Base-by-base conservation (phyloP, 1,140 invertebrate genomes). In the Callitettix versicolor region DNA sequence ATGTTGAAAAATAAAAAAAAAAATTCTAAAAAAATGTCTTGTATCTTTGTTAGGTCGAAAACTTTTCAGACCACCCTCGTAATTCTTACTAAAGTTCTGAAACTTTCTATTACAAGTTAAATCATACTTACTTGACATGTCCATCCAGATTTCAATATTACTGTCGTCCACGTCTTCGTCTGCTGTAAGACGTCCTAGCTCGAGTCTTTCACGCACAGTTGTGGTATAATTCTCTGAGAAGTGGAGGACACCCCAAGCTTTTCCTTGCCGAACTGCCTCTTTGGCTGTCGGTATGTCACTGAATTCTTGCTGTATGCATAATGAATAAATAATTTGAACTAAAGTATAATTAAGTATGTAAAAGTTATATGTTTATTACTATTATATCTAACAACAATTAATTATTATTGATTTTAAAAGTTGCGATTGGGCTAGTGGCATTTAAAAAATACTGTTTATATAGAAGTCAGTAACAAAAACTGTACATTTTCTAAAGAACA, bases 161-260 rank as follows among this genome's bases (percentile, higher is more conserved):
- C 73, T 71, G 22, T 68, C 63, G n/a, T 65, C 60, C 24, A 75
- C 64, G 9, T 67, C 70, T 42, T 63, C 56, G 52, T 73, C 69
- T 26, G 67, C 63, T 0, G 62, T 67, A 14, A 66, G 58, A 17
- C 69, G 65, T 18, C 62, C 41, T 18, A n/a, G 14, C 11, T 64
- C 53, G 20, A 69, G 53, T 41, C 70, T 57, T 17, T 60, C 59
- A 12, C 70, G 43, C 2, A 76, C 53, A 54, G 71, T 70, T 43
- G 61, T 51, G 0, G 75, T 69, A 62, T 73, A 78, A 56, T 74
- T 73, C 41, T 67, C 41, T 4, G 64, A 64, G 17, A 79, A 68
- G 55, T 67, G 60, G 26, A 78, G 63, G 2, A 75, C 70, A 15
- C 74, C 75, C 76, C 75, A 79, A 7, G 66, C 63, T 14, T 67